A percentile compares a stretch with the other conserved stretches of the same genome.
Evolutionary conservation across 2,113 vertebrate species (phyloP).

Genomic region (Ceyx melanurus): DNA sequence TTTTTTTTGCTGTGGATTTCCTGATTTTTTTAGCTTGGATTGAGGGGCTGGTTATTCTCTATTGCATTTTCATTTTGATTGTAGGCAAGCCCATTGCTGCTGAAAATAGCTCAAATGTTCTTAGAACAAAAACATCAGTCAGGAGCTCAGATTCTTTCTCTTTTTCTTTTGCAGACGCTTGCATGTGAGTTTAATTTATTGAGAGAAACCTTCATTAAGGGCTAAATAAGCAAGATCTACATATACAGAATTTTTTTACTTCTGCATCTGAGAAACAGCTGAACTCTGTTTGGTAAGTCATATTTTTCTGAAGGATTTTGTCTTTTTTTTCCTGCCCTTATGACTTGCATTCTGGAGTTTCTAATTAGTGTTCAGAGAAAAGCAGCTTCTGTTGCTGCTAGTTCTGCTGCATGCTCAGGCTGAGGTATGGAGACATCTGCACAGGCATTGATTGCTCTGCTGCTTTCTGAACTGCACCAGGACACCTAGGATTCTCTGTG

Average conservation of each 20-base stretch:
- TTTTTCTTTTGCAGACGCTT: constrained; percentile 73
- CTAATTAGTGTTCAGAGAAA: constrained; percentile 14
- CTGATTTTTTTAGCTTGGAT: neutral
- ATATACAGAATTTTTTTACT: constrained; percentile 54
- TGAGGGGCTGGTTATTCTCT: constrained; percentile 1
- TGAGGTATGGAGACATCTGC: neutral
- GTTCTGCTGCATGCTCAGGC: neutral
- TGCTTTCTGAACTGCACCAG: neutral
- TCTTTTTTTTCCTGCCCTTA: neutral
- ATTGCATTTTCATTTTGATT: constrained; percentile 54
- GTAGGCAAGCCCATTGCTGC: constrained; percentile 77
- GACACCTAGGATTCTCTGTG: neutral
- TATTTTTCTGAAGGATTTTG: constrained; percentile 40
- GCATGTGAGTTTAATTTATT: constrained; percentile 72
- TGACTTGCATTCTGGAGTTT: constrained; percentile 6
- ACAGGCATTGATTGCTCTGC: neutral
- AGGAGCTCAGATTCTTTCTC: constrained; percentile 75
- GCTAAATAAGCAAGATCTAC: constrained; percentile 67
- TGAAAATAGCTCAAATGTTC: constrained; percentile 88
- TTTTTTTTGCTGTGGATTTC: constrained; percentile 66
- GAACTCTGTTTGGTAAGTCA: constrained; percentile 78
- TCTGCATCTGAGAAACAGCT: constrained; percentile 41
- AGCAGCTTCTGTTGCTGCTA: neutral
- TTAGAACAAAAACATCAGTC: constrained; percentile 74
- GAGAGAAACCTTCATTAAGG: constrained; percentile 70